Conservation (phyloP, 2,113 vertebrate species). For the Phyllostomus hastatus region DNA sequence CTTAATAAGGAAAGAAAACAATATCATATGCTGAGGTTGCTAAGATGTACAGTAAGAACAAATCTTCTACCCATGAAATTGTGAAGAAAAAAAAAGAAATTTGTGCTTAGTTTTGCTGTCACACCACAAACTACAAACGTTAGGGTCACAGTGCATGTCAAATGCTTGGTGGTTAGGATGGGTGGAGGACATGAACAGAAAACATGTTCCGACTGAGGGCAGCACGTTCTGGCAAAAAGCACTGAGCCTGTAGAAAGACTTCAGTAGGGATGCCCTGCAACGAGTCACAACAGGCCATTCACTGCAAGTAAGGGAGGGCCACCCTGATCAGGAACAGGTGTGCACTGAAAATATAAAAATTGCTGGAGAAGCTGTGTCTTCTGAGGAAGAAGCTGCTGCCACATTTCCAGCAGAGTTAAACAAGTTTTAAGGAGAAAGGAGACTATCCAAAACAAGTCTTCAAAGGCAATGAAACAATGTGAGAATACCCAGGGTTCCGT, state of each 20-base stretch:
- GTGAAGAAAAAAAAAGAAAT: not conserved
- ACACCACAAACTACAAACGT: not conserved
- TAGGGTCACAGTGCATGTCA: not conserved
- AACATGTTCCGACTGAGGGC: too few relatives aligned
- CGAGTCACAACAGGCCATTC: too few relatives aligned
- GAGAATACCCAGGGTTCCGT: too few relatives aligned
- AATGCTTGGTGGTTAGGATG: not conserved
- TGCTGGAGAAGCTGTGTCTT: not conserved
- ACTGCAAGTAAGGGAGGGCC: too few relatives aligned
- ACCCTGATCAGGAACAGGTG: not conserved
- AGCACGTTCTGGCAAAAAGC: too few relatives aligned
- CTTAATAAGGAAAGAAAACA: not conserved
- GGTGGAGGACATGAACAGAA: not conserved
- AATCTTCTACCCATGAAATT: not conserved
- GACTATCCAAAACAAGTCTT: too few relatives aligned
- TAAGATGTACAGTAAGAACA: not conserved
- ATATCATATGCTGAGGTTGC: not conserved
- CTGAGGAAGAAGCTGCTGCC: not conserved
- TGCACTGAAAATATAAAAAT: not conserved
- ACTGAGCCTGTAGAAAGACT: too few relatives aligned
- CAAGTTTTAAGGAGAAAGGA: too few relatives aligned
- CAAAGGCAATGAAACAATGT: too few relatives aligned
- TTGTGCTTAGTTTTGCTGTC: not conserved
- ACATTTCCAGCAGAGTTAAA: too few relatives aligned
- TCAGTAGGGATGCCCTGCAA: too few relatives aligned